Percentiles rank a stretch among this genome's conserved stretches.
These are phyloP conservation scores for Kryptopterus vitreolus DNA, from an alignment of 2,797 vertebrate genomes.

Conservation along the genomic window DNA sequence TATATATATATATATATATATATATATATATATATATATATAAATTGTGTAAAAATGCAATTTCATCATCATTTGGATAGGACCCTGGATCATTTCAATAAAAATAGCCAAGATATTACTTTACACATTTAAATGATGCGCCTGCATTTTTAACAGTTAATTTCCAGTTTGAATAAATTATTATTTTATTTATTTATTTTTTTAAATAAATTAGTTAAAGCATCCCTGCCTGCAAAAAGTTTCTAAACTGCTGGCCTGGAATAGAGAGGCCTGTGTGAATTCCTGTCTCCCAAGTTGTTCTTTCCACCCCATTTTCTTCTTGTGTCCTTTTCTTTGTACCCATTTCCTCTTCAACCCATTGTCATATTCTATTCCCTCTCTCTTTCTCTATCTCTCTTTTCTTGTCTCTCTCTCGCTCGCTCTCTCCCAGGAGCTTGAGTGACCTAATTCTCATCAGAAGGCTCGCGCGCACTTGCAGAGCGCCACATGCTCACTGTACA, in stretches of 20 bases:
- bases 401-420: slow-evolving; percentile 39
- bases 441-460: slow-evolving; percentile 58
- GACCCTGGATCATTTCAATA: too few relatives aligned
- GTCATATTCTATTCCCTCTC: slow-evolving; percentile 48
- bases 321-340: slow-evolving; percentile 42
- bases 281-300: slow-evolving; percentile 7
- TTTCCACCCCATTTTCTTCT: slow-evolving; percentile 22
- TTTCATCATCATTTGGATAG: not conserved
- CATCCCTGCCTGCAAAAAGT: not conserved
- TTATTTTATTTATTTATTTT: not conserved
- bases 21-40: too few relatives aligned
- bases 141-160: not conserved
- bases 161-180: not conserved
- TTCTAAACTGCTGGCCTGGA: not conserved
- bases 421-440: slow-evolving; percentile 52
- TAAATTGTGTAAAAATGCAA: too few relatives aligned
- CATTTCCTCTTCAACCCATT: slow-evolving; percentile 42
- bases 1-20: too few relatives aligned
- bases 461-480: slow-evolving; percentile 39
- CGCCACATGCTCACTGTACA: slow-evolving; percentile 43
- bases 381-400: slow-evolving; percentile 22
- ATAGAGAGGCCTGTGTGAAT: not conserved
- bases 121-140: not conserved
- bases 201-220: not conserved
- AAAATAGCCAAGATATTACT: not conserved